Evolutionary conservation across 2,888 invertebrate genomes (phyloP), one percentile per base, ranked within the genome.

Genomic region (Phlogophora meticulosa): DNA sequence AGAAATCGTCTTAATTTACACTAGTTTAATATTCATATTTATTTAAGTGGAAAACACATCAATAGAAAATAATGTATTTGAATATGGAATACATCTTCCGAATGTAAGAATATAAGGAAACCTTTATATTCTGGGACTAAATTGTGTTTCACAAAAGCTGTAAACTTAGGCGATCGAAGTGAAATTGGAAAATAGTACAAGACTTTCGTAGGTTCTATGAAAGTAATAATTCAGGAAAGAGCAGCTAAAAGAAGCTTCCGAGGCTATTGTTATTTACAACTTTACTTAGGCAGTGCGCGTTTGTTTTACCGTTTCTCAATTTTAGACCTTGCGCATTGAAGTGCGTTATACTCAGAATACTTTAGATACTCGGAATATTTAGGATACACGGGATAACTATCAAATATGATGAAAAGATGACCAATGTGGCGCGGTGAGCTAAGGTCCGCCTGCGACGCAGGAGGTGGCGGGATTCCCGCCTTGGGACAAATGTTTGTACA

Each of bases 221-320:
- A 64, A 64, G 38, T 17, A n/a, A 59, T 59, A n/a, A 58, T 60
- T 60, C 22, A 22, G 22, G 32, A 20, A n/a, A n/a, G n/a, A n/a
- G n/a, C n/a, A 45, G 15, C 7, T 20, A 20, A 57, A 34, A n/a
- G 46, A 7, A 17, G 13, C 0, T 13, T 15, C 15, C 0, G 13
- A 10, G 11, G n/a, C 10, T 38, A 36, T 7, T 60, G n/a, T 28
- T 63, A 62, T 38, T 10, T 45, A 62, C 10, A 24, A 24, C 11
- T 43, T 60, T 17, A 24, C 11, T n/a, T 9, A 7, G 28, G 28
- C 28, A 28, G 4, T 28, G 4, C 3, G 11, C 22, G 1, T 22
- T 20, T 55, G 9, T 28, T 51, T 36, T 13, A 51, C 11, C 11
- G 17, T 4, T 51, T 13, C 17, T 11, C 7, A 15, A 17, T n/a